phyloP scores from a whole-genome alignment of 2,113 vertebrate species.

The Poeciliopsis turrubarensis region DNA sequence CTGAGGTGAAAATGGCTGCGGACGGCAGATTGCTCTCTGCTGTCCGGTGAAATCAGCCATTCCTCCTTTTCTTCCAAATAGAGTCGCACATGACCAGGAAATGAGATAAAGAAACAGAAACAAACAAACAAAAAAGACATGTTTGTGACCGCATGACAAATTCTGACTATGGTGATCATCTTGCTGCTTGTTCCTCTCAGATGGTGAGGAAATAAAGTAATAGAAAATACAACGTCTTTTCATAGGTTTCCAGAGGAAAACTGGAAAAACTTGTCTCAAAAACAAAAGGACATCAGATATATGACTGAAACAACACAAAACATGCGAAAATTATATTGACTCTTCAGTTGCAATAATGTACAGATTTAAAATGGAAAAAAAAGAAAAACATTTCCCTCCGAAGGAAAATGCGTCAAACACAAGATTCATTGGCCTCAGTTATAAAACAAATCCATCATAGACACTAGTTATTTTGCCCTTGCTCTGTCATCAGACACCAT shows the following conservation, averaged over 20 bases:
- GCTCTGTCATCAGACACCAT: too few species aligned
- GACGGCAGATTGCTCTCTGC: not conserved
- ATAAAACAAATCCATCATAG: not conserved
- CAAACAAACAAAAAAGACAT: not conserved
- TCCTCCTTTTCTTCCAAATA: not conserved
- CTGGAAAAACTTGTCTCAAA: not conserved
- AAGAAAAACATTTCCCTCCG: too few species aligned
- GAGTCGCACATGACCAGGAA: not conserved
- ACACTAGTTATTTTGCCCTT: too few species aligned
- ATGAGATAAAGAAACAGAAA: not conserved
- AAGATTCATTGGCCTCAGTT: not conserved
- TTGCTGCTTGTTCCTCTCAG: too few species aligned
- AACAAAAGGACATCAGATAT: not conserved
- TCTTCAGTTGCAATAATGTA: not conserved
- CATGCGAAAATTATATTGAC: not conserved
- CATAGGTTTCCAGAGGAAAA: not conserved
- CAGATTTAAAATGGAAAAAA: not conserved
- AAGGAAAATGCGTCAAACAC: not conserved
- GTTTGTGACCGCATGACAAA: too few species aligned
- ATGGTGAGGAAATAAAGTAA: not conserved
- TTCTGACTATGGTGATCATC: too few species aligned
- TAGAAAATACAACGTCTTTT: not conserved
- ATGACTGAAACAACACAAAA: not conserved
- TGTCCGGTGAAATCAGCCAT: not conserved
- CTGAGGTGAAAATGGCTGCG: not conserved